phyloP scores from a whole-genome alignment of 2,113 vertebrate genomes.

The Cyanoramphus novaezelandiae region DNA sequence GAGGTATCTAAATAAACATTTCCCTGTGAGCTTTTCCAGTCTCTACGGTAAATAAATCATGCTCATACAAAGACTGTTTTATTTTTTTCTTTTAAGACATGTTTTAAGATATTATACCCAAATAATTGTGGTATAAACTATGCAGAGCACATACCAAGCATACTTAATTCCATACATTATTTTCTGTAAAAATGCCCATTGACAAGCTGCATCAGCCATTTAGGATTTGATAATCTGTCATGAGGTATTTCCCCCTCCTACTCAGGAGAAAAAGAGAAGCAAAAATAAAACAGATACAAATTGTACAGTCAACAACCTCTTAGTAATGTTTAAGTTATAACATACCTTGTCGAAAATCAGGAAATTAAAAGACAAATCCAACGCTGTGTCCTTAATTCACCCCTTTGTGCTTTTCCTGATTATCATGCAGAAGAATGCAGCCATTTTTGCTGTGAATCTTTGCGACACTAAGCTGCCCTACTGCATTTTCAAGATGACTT shows the following conservation, averaged over 20 bases:
- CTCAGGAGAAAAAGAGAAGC: background rate
- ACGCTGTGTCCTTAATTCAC: slow-evolving; percentile 6
- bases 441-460: slow-evolving; percentile 1
- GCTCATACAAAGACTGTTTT: background rate
- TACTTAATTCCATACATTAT: background rate
- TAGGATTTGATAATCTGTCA: slow-evolving; percentile 1
- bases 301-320: background rate
- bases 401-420: background rate
- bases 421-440: background rate
- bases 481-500: slow-evolving; percentile 35
- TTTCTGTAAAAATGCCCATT: background rate
- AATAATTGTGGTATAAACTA: background rate
- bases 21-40: background rate
- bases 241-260: background rate
- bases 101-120: background rate
- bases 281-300: background rate
- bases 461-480: background rate
- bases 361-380: slow-evolving; percentile 12
- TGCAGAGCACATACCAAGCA: background rate
- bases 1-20: background rate
- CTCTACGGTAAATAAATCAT: background rate
- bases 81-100: background rate
- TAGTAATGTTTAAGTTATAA: background rate
- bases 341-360: background rate
- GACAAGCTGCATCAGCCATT: background rate